Conservation (phyloP, 2,113 vertebrate genomes). For the Myocastor coypus region DNA sequence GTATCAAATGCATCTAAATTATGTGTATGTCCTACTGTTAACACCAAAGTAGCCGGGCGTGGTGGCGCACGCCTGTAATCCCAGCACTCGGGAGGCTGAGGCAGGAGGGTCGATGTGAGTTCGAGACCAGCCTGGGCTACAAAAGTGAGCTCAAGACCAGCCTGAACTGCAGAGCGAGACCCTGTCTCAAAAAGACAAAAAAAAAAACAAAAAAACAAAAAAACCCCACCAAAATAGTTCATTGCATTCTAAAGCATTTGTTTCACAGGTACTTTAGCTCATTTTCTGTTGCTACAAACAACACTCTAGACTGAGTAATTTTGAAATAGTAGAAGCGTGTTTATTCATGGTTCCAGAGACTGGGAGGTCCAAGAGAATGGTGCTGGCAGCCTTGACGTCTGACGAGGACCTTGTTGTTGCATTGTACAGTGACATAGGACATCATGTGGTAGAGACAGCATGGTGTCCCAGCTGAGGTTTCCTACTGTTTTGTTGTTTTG, state of each 20-base stretch:
- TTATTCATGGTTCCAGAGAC: not conserved
- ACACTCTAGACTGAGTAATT: not conserved
- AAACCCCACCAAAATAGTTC: not conserved
- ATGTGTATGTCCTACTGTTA: not conserved
- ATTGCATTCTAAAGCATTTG: not conserved
- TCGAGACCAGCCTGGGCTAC: too few relatives aligned
- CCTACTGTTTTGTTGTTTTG: not conserved
- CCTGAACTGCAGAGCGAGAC: too few relatives aligned
- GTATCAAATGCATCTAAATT: not conserved
- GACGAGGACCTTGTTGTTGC: not conserved
- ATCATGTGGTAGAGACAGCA: not conserved
- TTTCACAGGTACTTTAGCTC: not conserved
- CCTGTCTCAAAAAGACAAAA: too few relatives aligned
- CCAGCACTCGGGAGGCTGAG: too few relatives aligned
- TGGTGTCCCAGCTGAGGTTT: not conserved
- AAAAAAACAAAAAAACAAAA: too few relatives aligned
- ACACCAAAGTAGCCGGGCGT: not conserved
- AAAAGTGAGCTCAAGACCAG: too few relatives aligned
- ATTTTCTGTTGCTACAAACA: not conserved
- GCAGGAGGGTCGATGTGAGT: too few relatives aligned
- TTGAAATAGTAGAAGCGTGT: not conserved
- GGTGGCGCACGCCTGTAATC: too few relatives aligned
- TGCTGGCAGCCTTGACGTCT: not conserved
- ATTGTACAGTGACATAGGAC: not conserved
- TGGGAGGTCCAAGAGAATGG: not conserved